Conservation (phyloP, 2,797 vertebrate genomes). For the Anomalospiza imberbis region DNA sequence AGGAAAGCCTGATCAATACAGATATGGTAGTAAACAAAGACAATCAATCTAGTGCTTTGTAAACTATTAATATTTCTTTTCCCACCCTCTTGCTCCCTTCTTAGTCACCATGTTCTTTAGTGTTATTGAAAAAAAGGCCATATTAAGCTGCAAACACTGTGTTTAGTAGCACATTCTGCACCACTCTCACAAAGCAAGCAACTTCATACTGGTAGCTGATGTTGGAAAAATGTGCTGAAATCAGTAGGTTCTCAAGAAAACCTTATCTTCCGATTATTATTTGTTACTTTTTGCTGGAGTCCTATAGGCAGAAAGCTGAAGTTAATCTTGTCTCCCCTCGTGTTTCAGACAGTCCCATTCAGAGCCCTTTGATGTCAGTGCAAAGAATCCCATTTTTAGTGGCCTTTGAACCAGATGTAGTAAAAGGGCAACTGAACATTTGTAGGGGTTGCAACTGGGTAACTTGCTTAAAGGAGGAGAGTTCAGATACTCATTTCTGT, state of each 20-base stretch:
- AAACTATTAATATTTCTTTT: neutral
- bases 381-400: slow-evolving; percentile 59
- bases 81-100: neutral
- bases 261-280: slow-evolving; percentile 21
- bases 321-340: slow-evolving; percentile 26
- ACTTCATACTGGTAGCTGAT: neutral
- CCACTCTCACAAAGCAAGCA: neutral
- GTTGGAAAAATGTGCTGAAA: slow-evolving; percentile 34
- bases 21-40: neutral
- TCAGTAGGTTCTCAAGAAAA: slow-evolving; percentile 25
- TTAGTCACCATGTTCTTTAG: neutral
- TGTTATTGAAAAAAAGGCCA: neutral
- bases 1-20: slow-evolving; percentile 9
- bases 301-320: slow-evolving; percentile 32
- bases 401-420: slow-evolving; percentile 62
- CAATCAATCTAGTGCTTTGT: neutral
- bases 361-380: slow-evolving; percentile 51
- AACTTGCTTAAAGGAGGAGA: slow-evolving; percentile 4
- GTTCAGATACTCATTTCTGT: neutral
- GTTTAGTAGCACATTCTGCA: neutral
- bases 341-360: slow-evolving; percentile 14
- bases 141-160: neutral
- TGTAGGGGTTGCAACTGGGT: neutral
- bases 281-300: slow-evolving; percentile 34
- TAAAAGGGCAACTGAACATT: slow-evolving; percentile 47